Evolutionary conservation across 2,888 invertebrate genomes (phyloP), one percentile per base, ranked within the genome.

Genomic region (Catonia carolina): DNA sequence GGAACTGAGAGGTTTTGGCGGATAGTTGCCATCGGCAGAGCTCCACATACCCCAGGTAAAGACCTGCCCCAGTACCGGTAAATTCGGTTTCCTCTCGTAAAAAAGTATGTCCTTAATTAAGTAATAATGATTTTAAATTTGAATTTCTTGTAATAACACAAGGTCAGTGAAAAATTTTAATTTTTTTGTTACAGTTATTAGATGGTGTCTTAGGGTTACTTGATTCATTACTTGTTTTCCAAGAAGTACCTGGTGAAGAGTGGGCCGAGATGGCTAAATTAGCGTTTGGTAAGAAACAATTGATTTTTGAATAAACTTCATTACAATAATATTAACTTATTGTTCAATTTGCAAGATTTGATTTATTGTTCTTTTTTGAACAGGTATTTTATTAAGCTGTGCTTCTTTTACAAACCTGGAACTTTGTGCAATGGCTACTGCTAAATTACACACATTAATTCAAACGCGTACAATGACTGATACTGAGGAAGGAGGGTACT

Each of bases 351-450:
- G n/a, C n/a, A n/a, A n/a, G n/a, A n/a, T n/a, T n/a, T n/a, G n/a
- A 14, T 48, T 22, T 17, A 17, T 31, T 2, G 2, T 33, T 22
- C 27, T 53, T 18, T 53, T 41, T 45, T 35, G 54, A 23, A 6
- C 56, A 66, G 67, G 66, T 1, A 68, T 77, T 15, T 61, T 77
- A 27, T 65, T 77, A 1, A 74, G 74, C 60, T 77, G 76, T 62
- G 74, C 75, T 1, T 72, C 73, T 62, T 72, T 73, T 63, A 72
- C 72, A 1, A 73, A 76, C 66, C 71, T 75, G 1, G 74, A 80
- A 62, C 71, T 81, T 54, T 80, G 80, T 63, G 79, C 80, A 37
- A 77, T 79, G 70, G 81, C 81, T 0, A 77, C 81, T 1, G 81
- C 80, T 2, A 78, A 79, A 63, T 70, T 82, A 2, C 80, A 82